Base-by-base conservation (phyloP, 35 echinoderm and acorn worm species). In the Diadema setosum region DNA sequence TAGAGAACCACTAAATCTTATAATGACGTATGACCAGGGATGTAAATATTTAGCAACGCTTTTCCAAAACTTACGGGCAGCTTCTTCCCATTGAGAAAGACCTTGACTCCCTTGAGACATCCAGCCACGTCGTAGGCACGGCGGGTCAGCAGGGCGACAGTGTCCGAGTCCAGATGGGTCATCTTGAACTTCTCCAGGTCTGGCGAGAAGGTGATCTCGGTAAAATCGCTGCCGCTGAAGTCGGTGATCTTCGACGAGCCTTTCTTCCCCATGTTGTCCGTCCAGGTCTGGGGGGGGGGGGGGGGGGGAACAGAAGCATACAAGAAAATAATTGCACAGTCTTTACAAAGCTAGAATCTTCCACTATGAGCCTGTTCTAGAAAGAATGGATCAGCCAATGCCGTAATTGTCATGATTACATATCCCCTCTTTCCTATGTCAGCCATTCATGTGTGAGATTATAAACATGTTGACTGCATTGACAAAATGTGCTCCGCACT, bases 91-190 rank as follows among this genome's bases (percentile, higher is more conserved):
- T 95, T 95, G 52, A 95, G 49, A 46, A 84, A 91, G 40, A 95
- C 93, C 65, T 95, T 95, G 8, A 95, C 93, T 23, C 93, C 93
- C 39, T 95, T 91, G 37, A 80, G 42, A 23, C 83, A 75, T 4
- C 93, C 93, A 20, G 93, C 93, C 7, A 95, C 80, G 45, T 95
- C 93, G 52, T 95, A 95, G 0, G 93, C 93, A 24, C 93, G 69
- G 29, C 89, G 91, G 9, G 93, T 95, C 12, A 95, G 48, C 4
- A 95, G 59, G 3, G 93, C 88, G 20, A 95, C 84, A 5, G 84
- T 95, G 84, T 95, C 93, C 20, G 33, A 36, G 39, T 95, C 89
- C 30, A 95, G 80, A 30, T 44, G 50, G 24, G 75, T 78, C 93
- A 95, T 95, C 36, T 95, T 86, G 48, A 91, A 95, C 61, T 91